phyloP scores from a whole-genome alignment of 2,888 invertebrate species.

The Cerastis rubricosa region DNA sequence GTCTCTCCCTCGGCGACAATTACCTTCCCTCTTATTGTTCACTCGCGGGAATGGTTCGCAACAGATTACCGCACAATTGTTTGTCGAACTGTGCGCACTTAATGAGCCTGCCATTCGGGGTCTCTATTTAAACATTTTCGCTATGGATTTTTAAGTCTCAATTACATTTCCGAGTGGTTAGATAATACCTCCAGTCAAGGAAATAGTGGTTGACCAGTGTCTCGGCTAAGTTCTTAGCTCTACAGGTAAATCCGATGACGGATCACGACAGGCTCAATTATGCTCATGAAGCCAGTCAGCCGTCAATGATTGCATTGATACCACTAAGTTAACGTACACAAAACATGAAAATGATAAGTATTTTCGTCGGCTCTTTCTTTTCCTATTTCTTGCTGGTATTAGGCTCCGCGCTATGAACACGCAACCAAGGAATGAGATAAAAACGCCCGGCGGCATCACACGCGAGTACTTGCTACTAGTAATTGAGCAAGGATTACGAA shows the following conservation, averaged over 20 bases:
- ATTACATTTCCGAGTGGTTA: too few relatives aligned
- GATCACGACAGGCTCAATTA: not conserved
- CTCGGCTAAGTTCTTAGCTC: not conserved
- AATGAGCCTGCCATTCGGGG: conserved; percentile 60
- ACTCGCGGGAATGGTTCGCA: conserved; percentile 54
- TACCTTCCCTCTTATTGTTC: conserved; percentile 68
- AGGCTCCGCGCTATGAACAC: conserved; percentile 5
- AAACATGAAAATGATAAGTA: conserved; percentile 29
- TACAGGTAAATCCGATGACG: not conserved
- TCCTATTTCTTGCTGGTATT: conserved; percentile 16
- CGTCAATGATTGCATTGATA: not conserved
- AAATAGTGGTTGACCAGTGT: not conserved
- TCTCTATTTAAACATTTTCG: conserved; percentile 54
- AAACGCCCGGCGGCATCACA: conserved; percentile 17
- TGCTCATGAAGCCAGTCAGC: not conserved
- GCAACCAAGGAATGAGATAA: conserved; percentile 25
- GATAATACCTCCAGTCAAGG: not conserved
- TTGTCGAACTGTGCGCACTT: conserved; percentile 57
- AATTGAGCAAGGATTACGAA: conserved; percentile 3
- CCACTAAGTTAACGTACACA: conserved; percentile 9
- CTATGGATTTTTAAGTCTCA: conserved; percentile 7
- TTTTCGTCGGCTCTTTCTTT: conserved; percentile 30
- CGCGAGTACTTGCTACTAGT: conserved; percentile 29
- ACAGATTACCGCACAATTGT: conserved; percentile 64
- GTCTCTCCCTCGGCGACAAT: conserved; percentile 66